Percentiles rank a stretch among this genome's conserved stretches.
phyloP scores from a whole-genome alignment of 2,797 vertebrate species.

The Lepilemur ruficaudatus region DNA sequence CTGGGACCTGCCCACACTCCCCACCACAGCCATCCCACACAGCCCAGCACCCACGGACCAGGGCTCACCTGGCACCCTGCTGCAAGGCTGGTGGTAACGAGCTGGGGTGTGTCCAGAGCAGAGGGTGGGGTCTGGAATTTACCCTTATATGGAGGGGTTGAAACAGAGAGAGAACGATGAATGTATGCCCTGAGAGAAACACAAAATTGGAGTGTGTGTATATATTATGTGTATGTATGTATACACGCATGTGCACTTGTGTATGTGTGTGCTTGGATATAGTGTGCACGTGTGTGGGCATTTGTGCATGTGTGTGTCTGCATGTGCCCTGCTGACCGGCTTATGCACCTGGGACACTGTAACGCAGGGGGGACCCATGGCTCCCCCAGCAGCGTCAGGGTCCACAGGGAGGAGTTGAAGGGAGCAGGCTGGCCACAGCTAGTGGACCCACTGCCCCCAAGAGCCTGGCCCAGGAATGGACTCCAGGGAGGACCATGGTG shows the following conservation, averaged over 20 bases:
- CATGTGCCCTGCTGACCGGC: background rate
- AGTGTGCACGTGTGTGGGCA: too few species aligned
- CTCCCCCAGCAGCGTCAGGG: background rate
- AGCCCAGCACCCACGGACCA: background rate
- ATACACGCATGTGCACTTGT: too few species aligned
- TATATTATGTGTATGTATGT: background rate
- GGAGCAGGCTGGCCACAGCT: background rate
- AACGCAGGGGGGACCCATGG: too few species aligned
- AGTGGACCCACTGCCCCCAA: background rate
- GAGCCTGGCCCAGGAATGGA: background rate
- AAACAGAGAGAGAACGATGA: background rate
- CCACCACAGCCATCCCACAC: background rate
- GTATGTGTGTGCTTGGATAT: background rate
- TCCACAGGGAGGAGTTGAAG: background rate
- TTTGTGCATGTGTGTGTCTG: too few species aligned
- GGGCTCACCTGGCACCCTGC: background rate
- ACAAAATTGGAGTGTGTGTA: background rate
- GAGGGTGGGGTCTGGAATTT: background rate
- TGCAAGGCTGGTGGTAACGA: background rate
- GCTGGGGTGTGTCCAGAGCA: background rate
- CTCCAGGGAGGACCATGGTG: background rate
- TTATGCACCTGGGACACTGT: too few species aligned
- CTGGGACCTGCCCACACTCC: fast-evolving
- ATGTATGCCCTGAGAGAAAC: background rate
- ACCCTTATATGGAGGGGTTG: too few species aligned